These are phyloP conservation scores for Hippopotamyrus pictus DNA, from an alignment of 2,797 vertebrate genomes.

Conservation along the genomic window DNA sequence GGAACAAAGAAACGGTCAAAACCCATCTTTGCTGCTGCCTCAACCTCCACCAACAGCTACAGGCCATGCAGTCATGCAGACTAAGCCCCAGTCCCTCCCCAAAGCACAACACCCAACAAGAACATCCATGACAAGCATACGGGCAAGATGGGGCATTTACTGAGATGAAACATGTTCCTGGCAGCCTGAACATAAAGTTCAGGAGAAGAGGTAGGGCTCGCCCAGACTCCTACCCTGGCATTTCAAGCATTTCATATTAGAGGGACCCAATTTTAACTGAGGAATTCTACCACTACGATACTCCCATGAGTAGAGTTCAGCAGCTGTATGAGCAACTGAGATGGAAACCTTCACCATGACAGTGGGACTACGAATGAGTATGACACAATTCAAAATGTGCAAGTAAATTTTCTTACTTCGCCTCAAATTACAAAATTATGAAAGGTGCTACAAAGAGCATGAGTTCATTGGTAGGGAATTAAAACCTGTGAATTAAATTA, in stretches of 20 bases:
- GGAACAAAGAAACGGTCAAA: not conserved
- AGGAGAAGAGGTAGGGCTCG: not conserved
- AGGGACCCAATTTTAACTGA: not conserved
- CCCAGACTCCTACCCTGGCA: not conserved
- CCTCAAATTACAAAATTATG: not conserved
- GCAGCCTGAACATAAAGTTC: conserved; percentile 17
- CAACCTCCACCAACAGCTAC: not conserved
- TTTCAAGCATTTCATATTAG: not conserved
- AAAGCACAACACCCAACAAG: not conserved
- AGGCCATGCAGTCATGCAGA: conserved; percentile 11
- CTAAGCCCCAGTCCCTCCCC: conserved; percentile 21
- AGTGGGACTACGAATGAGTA: not conserved
- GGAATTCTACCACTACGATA: not conserved
- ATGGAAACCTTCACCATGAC: not conserved
- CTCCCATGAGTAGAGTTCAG: not conserved
- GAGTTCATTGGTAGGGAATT: not conserved
- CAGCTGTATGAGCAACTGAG: not conserved
- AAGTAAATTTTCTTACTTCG: not conserved
- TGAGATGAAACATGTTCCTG: not conserved
- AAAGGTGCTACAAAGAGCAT: not conserved
- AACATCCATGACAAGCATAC: conserved; percentile 19
- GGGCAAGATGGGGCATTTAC: not conserved
- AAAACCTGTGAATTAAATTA: not conserved
- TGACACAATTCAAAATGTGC: not conserved
- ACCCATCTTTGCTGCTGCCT: not conserved